phyloP scores from a whole-genome alignment of 2,888 invertebrate species.

The Drosophila greeni region DNA sequence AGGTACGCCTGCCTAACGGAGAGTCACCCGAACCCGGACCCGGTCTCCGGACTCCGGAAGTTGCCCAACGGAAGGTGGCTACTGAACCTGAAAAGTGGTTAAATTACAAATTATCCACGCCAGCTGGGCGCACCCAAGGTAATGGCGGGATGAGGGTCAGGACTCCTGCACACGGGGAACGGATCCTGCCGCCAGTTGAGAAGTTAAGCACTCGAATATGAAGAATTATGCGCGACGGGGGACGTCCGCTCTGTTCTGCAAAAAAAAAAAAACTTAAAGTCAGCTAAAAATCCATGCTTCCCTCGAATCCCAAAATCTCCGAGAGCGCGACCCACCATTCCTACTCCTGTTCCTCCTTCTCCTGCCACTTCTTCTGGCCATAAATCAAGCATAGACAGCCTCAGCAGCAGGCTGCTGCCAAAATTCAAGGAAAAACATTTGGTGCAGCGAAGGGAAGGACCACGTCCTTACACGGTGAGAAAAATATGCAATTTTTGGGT shows the following conservation, averaged over 20 bases:
- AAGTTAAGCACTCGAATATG: constrained; percentile 65
- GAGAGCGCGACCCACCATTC: background rate
- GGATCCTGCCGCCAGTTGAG: constrained; percentile 41
- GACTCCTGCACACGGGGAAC: constrained; percentile 14
- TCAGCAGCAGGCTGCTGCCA: constrained; percentile 54
- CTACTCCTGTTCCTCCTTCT: background rate
- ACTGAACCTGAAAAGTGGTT: constrained; percentile 79
- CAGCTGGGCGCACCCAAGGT: constrained; percentile 60
- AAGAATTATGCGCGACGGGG: constrained; percentile 71
- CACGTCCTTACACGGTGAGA: background rate
- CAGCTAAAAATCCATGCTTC: constrained; percentile 35
- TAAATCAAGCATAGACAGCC: constrained; percentile 72
- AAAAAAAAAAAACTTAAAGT: constrained; percentile 37
- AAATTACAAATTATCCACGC: constrained; percentile 78
- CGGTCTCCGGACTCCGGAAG: constrained; percentile 48
- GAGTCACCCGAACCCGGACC: constrained; percentile 3
- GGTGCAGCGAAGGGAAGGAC: background rate
- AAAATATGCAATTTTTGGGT: background rate
- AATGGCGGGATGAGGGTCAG: constrained; percentile 33
- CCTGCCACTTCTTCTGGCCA: constrained; percentile 35
- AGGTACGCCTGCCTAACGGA: constrained; percentile 40
- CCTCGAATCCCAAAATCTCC: background rate
- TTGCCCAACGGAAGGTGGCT: constrained; percentile 62
- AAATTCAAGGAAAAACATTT: constrained; percentile 55
- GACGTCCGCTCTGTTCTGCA: constrained; percentile 32